phyloP scores from a whole-genome alignment of 1,140 invertebrate species.

The Acromyrmex heyeri region DNA sequence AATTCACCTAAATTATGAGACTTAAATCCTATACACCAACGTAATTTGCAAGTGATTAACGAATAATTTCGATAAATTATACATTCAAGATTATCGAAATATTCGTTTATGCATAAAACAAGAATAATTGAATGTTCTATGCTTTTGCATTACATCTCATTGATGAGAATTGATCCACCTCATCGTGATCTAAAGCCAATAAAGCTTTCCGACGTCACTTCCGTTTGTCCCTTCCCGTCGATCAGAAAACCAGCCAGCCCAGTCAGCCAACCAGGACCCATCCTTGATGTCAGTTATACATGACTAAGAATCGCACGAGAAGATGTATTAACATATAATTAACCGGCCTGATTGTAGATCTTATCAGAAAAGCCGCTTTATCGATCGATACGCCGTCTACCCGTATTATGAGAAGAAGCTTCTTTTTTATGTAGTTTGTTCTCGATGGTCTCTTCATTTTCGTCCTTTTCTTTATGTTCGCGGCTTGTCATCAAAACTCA shows the following conservation, averaged over 20 bases:
- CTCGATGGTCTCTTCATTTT: constrained; percentile 53
- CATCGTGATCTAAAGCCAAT: constrained; percentile 10
- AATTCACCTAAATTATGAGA: neutral
- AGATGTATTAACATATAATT: constrained; percentile 87
- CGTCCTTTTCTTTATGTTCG: constrained; percentile 16
- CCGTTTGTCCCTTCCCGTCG: constrained; percentile 33
- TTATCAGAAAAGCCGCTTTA: constrained; percentile 83
- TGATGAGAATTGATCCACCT: constrained; percentile 16
- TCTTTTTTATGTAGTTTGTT: constrained; percentile 69
- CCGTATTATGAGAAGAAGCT: constrained; percentile 74
- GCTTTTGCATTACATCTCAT: neutral
- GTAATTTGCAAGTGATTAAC: neutral
- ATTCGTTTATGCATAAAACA: neutral
- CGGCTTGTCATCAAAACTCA: constrained; percentile 12
- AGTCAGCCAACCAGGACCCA: constrained; percentile 1
- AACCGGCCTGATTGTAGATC: constrained; percentile 84
- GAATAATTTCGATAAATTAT: neutral
- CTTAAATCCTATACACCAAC: neutral
- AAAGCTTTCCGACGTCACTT: constrained; percentile 8
- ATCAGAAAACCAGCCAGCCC: neutral
- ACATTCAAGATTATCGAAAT: too few relatives aligned
- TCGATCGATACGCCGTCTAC: constrained; percentile 78
- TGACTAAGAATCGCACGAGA: constrained; percentile 82
- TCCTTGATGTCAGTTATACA: constrained; percentile 74
- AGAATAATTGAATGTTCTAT: neutral